Evolutionary conservation across 2,797 vertebrate species (phyloP), one percentile per base, ranked within the genome.

Genomic region (Ptychobarbus kaznakovi): DNA sequence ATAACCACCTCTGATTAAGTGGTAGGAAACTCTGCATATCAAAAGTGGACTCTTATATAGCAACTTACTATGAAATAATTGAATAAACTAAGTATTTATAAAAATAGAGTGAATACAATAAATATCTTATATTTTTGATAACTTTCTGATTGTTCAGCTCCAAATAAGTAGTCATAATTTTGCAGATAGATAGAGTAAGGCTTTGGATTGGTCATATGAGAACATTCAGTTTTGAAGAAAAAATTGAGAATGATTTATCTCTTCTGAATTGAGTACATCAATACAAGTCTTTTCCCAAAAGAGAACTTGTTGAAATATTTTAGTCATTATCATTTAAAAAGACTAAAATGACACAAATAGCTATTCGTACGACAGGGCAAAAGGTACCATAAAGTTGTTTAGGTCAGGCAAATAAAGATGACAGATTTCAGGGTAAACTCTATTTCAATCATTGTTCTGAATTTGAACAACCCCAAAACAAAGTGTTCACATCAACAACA

Each of bases 131-230:
- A 91, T 91, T 92, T 89, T 85, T 58, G 82, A 90, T 92, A 88
- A 92, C 49, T 77, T 84, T 87, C 70, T 86, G 65, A 51, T 81
- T 32, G 91, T 91, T 87, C 88, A 91, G 91, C 91, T 93, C 93
- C 89, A 87, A 86, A 88, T 90, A 91, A 88, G 91, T 87, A 92
- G 42, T 35, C 42, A 7, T 85, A 86, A 92, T 92, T 90, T 86
- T 91, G 90, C 92, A 87, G 91, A 38, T 91, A 92, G 90, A 92
- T 89, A 94, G 92, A 93, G 92, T 96, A 96, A 96, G 95, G 95
- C 95, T 95, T 94, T 78, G 88, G 89, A 93, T 92, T 90, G 86
- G 92, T 95, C 91, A 89, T 91, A 66, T 83, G 89, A 92, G 92
- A 89, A 95, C 93, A 95, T 94, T 95, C 92, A 90, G 90, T 87